These are phyloP conservation scores for Nomada hirtipes DNA, from an alignment of 2,888 invertebrate genomes.

Conservation along the genomic window DNA sequence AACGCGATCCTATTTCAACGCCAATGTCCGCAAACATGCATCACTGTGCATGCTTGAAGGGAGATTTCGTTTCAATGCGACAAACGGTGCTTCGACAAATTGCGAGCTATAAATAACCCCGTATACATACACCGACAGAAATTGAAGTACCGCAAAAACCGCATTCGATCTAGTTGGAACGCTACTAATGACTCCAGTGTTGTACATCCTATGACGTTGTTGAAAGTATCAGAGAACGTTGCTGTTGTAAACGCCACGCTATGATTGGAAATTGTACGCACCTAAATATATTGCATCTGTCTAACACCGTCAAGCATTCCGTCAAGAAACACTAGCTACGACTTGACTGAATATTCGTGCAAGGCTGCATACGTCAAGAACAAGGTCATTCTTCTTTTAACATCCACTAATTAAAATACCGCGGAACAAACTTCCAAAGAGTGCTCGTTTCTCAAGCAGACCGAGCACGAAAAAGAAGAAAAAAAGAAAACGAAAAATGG, in stretches of 20 bases:
- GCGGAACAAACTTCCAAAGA: neutral
- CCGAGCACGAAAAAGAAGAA: neutral
- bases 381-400: neutral
- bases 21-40: neutral
- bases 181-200: conserved; percentile 26
- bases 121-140: conserved; percentile 12
- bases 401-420: neutral
- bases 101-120: conserved; percentile 48
- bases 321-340: neutral
- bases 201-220: conserved; percentile 14
- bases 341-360: neutral
- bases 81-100: conserved; percentile 29
- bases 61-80: conserved; percentile 36
- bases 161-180: conserved; percentile 39
- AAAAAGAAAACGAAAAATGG: conserved; percentile 15
- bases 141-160: conserved; percentile 51
- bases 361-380: neutral
- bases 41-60: conserved; percentile 16
- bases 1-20: conserved; percentile 14
- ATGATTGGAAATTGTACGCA: neutral
- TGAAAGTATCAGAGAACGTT: conserved; percentile 23
- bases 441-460: neutral
- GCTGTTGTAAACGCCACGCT: neutral
- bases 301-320: neutral
- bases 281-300: neutral